phyloP scores from a whole-genome alignment of 2,888 invertebrate genomes.

The Pasiphila rectangulata region DNA sequence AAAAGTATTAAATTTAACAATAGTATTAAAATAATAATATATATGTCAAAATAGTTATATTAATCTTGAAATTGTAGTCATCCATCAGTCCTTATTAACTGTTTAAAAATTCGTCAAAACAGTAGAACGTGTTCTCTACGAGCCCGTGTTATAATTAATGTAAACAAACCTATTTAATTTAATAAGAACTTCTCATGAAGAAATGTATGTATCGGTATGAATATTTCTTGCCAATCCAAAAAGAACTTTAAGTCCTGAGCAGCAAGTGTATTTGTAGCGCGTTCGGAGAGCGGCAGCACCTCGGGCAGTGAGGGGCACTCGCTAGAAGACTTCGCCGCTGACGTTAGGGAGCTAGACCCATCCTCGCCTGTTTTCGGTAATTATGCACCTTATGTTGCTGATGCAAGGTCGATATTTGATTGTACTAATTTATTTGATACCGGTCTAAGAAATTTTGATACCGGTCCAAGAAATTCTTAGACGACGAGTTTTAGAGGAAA shows the following conservation, averaged over 20 bases:
- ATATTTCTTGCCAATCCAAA: constrained; percentile 3
- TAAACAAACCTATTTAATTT: too few species aligned
- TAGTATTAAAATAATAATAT: too few species aligned
- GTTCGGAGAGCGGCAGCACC: constrained; percentile 71
- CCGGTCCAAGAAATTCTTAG: too few species aligned
- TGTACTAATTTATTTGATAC: not conserved
- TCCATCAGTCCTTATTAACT: too few species aligned
- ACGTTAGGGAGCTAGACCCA: constrained; percentile 76
- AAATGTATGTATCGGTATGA: too few species aligned
- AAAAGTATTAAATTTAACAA: too few species aligned
- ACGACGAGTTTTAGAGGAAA: too few species aligned
- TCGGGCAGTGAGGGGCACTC: constrained; percentile 61
- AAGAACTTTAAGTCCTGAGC: constrained; percentile 21
- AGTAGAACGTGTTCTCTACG: too few species aligned
- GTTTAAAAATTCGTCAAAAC: too few species aligned
- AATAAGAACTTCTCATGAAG: not conserved
- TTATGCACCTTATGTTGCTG: constrained; percentile 45
- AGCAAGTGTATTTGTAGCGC: constrained; percentile 55
- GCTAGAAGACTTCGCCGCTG: constrained; percentile 73
- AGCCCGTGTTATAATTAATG: too few species aligned
- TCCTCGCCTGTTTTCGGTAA: constrained; percentile 77
- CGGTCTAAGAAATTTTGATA: not conserved
- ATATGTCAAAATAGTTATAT: too few species aligned
- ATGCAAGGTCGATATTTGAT: constrained; percentile 39
- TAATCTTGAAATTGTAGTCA: too few species aligned